Percentiles rank a stretch among this genome's conserved stretches.
phyloP scores from a whole-genome alignment of 2,888 invertebrate genomes.

The Empis livida region DNA sequence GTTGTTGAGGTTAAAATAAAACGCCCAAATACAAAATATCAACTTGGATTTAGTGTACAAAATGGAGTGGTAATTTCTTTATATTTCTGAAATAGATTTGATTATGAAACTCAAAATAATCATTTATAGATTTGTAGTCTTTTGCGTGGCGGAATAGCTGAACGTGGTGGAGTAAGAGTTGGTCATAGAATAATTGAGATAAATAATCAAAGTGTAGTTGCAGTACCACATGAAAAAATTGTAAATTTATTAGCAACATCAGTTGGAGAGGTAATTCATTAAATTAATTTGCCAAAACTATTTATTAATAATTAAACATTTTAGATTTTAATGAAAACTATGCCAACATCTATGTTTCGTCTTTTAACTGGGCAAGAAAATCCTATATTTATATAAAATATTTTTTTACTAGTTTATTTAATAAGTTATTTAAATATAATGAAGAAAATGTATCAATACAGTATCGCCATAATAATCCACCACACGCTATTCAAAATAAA shows the following conservation, averaged over 20 bases:
- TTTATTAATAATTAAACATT: slow-evolving; percentile 22
- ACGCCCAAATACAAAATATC: slow-evolving; percentile 98
- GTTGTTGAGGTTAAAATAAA: slow-evolving; percentile 99
- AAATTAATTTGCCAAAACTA: neutral
- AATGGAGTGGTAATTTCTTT: slow-evolving; percentile 82
- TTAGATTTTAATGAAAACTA: slow-evolving; percentile 99
- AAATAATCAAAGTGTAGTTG: slow-evolving; percentile 98
- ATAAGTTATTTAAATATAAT: too few relatives aligned
- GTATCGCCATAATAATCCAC: too few relatives aligned
- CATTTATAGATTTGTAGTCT: slow-evolving; percentile 83
- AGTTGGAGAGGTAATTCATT: slow-evolving; percentile 79
- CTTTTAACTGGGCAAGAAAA: slow-evolving; percentile 98
- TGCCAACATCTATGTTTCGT: slow-evolving; percentile 99
- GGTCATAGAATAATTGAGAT: slow-evolving; percentile 99
- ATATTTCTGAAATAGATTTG: neutral
- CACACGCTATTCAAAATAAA: too few relatives aligned
- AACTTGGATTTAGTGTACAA: slow-evolving; percentile 98
- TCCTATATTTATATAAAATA: slow-evolving; percentile 89
- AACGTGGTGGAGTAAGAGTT: slow-evolving; percentile 95
- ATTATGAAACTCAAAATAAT: slow-evolving; percentile 7
- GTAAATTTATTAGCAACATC: slow-evolving; percentile 98
- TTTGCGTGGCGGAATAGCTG: slow-evolving; percentile 95
- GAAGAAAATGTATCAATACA: too few relatives aligned
- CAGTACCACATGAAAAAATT: slow-evolving; percentile 98
- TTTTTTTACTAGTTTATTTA: neutral